These are phyloP conservation scores for Hymenochirus boettgeri DNA, from an alignment of 2,113 vertebrate species.

Conservation along the genomic window DNA sequence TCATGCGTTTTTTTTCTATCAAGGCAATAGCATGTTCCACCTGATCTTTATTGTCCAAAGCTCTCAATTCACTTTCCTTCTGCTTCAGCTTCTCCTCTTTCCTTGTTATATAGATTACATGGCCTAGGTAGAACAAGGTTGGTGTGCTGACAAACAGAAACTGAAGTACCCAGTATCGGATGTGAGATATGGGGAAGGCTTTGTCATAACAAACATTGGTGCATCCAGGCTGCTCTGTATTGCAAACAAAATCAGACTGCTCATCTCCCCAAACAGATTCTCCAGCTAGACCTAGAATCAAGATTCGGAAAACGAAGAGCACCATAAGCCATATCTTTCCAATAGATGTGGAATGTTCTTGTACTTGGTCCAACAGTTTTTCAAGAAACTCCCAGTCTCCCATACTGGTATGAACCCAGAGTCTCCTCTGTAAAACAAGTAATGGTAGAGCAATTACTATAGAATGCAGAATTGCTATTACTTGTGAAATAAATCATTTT, in stretches of 20 bases:
- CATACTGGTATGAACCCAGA: conserved; percentile 48
- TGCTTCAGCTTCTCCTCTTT: conserved; percentile 32
- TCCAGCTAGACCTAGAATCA: conserved; percentile 68
- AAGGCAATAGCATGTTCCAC: conserved; percentile 21
- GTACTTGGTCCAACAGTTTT: conserved; percentile 65
- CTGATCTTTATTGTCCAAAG: conserved; percentile 28
- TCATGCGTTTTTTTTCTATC: conserved; percentile 26
- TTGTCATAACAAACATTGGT: conserved; percentile 76
- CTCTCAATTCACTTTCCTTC: conserved; percentile 30
- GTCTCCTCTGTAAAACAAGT: conserved; percentile 5
- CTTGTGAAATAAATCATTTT: too few relatives aligned
- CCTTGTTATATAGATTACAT: conserved; percentile 29
- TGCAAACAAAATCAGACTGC: conserved; percentile 68
- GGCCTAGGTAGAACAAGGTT: conserved; percentile 33
- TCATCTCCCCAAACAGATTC: conserved; percentile 75
- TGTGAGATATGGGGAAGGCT: conserved; percentile 73
- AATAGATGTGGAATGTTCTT: conserved; percentile 69
- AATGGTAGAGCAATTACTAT: too few relatives aligned
- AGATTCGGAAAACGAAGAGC: conserved; percentile 72
- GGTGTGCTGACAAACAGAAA: conserved; percentile 39
- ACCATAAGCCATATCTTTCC: conserved; percentile 79
- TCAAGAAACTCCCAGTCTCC: conserved; percentile 72
- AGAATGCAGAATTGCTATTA: too few relatives aligned
- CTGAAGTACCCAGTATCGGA: conserved; percentile 40
- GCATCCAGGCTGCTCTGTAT: conserved; percentile 72